These are phyloP conservation scores for Seriola aureovittata DNA, from an alignment of 2,113 vertebrate species.

Conservation along the genomic window DNA sequence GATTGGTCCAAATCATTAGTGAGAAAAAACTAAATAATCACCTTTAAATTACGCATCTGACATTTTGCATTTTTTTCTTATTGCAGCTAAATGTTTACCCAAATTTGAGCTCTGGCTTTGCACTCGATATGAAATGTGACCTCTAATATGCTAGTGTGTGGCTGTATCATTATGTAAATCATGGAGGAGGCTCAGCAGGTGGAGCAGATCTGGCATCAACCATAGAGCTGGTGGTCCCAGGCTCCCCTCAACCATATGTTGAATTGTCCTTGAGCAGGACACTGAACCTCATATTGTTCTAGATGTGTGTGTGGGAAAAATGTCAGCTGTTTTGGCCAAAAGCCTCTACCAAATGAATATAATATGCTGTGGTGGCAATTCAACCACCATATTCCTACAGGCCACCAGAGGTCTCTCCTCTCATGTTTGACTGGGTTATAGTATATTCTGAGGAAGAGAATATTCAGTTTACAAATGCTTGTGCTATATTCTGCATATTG, in stretches of 20 bases:
- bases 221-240: not conserved
- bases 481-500: not conserved
- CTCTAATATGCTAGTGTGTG: not conserved
- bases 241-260: not conserved
- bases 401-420: constrained; percentile 69
- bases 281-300: not conserved
- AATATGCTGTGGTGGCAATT: not conserved
- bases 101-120: not conserved
- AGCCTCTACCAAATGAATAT: not conserved
- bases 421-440: not conserved
- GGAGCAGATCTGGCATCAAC: not conserved
- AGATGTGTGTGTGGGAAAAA: not conserved
- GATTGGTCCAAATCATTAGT: not conserved
- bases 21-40: not conserved
- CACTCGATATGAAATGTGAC: not conserved
- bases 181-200: not conserved
- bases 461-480: not conserved
- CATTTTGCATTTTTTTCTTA: not conserved
- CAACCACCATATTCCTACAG: not conserved
- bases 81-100: not conserved
- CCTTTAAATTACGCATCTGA: not conserved
- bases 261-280: not conserved
- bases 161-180: not conserved
- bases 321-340: not conserved
- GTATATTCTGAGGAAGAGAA: not conserved